Percentiles rank a stretch among this genome's conserved stretches.
Evolutionary conservation across 2,888 invertebrate genomes (phyloP).

Genomic region (Amphipoea oculea): DNA sequence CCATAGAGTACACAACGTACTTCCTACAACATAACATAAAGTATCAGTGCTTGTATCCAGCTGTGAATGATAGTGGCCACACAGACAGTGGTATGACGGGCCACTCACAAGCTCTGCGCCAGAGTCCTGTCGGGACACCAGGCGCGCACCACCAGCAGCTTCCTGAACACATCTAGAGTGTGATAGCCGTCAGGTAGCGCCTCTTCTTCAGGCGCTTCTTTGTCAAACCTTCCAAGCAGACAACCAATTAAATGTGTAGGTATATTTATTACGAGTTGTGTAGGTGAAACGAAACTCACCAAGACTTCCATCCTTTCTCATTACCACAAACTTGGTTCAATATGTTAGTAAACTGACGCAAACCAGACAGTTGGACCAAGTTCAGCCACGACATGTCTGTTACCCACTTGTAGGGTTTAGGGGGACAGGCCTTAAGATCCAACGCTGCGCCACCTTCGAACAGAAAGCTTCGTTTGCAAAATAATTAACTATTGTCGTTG

Average conservation of each 20-base stretch:
- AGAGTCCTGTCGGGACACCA: conserved; percentile 96
- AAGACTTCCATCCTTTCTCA: conserved; percentile 92
- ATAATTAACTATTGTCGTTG: not conserved
- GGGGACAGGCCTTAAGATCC: conserved; percentile 95
- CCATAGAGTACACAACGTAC: conserved; percentile 94
- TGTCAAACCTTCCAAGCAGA: conserved; percentile 92
- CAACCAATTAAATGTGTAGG: not conserved
- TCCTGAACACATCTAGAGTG: conserved; percentile 93
- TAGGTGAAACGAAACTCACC: conserved; percentile 80
- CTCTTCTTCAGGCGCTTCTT: conserved; percentile 96
- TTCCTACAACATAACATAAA: conserved; percentile 87
- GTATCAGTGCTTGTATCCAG: conserved; percentile 5
- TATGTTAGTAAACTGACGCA: conserved; percentile 92
- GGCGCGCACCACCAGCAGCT: conserved; percentile 94
- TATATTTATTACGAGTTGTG: too few species aligned
- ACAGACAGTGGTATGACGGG: not conserved
- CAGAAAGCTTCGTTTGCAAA: not conserved
- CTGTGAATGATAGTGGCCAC: not conserved
- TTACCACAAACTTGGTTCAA: conserved; percentile 92
- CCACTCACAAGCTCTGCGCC: conserved; percentile 92
- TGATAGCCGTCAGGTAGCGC: conserved; percentile 95
- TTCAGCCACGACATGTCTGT: conserved; percentile 97
- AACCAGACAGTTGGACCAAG: conserved; percentile 93
- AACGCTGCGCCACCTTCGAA: conserved; percentile 94
- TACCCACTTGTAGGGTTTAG: conserved; percentile 96